Percentiles rank a stretch among this genome's conserved stretches.
Evolutionary conservation across 2,797 vertebrate species (phyloP).

Genomic region (Mergus octosetaceus): DNA sequence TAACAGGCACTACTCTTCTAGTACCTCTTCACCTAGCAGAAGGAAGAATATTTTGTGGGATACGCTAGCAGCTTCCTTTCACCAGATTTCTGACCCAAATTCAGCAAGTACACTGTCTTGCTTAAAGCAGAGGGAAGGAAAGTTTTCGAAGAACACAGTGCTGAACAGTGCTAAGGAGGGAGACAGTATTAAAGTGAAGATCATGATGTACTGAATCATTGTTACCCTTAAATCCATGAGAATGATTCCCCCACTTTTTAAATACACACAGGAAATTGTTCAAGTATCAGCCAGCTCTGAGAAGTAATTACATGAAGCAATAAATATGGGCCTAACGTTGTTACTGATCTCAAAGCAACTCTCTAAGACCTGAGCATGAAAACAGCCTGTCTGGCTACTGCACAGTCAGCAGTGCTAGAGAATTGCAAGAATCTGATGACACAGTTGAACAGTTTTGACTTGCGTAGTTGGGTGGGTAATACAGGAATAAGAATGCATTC

Average conservation of each 20-base stretch:
- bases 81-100: neutral
- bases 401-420: neutral
- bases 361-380: neutral
- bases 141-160: neutral
- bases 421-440: neutral
- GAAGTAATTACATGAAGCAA: neutral
- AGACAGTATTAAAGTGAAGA: neutral
- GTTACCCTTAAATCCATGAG: neutral
- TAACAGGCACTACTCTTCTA: neutral
- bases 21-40: neutral
- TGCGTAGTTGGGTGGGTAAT: too few species aligned
- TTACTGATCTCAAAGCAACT: neutral
- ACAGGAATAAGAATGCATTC: neutral
- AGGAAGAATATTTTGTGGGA: neutral
- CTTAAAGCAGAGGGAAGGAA: neutral
- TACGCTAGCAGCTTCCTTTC: neutral
- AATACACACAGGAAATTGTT: neutral
- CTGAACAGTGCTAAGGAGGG: neutral
- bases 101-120: neutral
- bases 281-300: neutral
- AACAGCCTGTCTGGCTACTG: neutral
- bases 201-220: rapidly evolving
- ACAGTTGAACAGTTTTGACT: rapidly evolving
- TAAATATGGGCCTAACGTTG: rapidly evolving
- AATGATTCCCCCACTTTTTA: neutral